Percentiles rank a stretch among this genome's conserved stretches.
These are phyloP conservation scores for Propsilocerus akamusi DNA, from an alignment of 1,140 invertebrate species.

Conservation along the genomic window DNA sequence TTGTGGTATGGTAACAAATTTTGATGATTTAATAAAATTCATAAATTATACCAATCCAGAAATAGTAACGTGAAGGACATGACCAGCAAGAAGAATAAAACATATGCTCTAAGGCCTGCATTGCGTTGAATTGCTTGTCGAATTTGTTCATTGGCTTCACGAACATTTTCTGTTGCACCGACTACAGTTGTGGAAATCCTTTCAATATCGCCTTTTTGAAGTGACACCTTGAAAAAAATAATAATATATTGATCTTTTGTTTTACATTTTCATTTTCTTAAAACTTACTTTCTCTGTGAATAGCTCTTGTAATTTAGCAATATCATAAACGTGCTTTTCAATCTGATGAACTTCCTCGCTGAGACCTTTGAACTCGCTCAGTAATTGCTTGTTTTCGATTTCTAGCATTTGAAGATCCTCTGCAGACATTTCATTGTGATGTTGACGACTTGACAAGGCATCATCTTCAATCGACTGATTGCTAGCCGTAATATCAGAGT, in stretches of 20 bases:
- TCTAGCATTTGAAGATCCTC: conserved; percentile 87
- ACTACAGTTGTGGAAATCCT: conserved; percentile 71
- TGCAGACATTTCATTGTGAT: conserved; percentile 46
- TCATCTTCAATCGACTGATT: conserved; percentile 6
- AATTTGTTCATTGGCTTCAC: conserved; percentile 93
- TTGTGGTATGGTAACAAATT: too few relatives aligned
- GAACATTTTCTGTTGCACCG: conserved; percentile 85
- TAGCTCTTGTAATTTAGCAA: conserved; percentile 88
- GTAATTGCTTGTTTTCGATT: conserved; percentile 62
- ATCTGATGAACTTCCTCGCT: conserved; percentile 67
- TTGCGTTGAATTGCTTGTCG: conserved; percentile 89
- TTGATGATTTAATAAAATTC: too few relatives aligned
- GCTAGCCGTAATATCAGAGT: not conserved
- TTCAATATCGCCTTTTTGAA: conserved; percentile 88
- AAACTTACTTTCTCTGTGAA: conserved; percentile 82
- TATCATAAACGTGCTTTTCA: conserved; percentile 85
- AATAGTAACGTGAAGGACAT: conserved; percentile 92
- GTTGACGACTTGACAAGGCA: conserved; percentile 21
- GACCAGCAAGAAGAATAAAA: conserved; percentile 87
- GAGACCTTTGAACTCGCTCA: conserved; percentile 68
- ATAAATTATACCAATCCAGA: conserved; percentile 97
- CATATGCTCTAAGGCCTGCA: conserved; percentile 82
- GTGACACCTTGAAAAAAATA: conserved; percentile 32
- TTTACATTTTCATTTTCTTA: too few relatives aligned
- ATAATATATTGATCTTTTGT: conserved; percentile 4